A percentile compares a stretch with the other conserved stretches of the same genome.
phyloP scores from a whole-genome alignment of 2,797 vertebrate species.

The Rhinophrynus dorsalis region DNA sequence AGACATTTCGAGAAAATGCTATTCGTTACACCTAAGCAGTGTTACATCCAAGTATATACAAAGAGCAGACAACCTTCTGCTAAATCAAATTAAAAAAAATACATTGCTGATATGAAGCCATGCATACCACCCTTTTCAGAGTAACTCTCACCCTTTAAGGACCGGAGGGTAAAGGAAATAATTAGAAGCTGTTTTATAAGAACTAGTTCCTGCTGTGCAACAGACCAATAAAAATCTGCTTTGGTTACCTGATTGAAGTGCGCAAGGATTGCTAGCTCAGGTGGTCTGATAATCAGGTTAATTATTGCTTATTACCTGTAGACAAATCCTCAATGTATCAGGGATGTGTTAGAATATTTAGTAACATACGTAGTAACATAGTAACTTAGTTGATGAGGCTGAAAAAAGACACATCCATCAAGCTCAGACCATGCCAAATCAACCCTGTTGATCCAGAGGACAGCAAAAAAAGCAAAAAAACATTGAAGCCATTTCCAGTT shows the following conservation, averaged over 20 bases:
- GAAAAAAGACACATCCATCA: too few relatives aligned
- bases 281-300: background rate
- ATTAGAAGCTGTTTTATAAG: constrained; percentile 58
- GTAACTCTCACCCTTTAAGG: background rate
- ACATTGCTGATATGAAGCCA: background rate
- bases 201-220: constrained; percentile 47
- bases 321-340: too few relatives aligned
- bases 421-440: too few relatives aligned
- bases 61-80: constrained; percentile 10
- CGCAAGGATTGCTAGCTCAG: constrained; percentile 33
- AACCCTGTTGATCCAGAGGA: too few relatives aligned
- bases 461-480: too few relatives aligned
- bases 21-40: too few relatives aligned
- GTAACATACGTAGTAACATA: too few relatives aligned
- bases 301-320: constrained; percentile 33
- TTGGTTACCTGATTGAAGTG: constrained; percentile 45
- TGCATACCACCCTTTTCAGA: background rate
- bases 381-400: too few relatives aligned
- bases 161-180: constrained; percentile 51
- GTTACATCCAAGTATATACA: too few relatives aligned
- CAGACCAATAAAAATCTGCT: constrained; percentile 50
- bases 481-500: too few relatives aligned
- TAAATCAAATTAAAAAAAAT: constrained; percentile 38
- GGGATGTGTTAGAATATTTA: too few relatives aligned
- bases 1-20: too few relatives aligned